Evolutionary conservation across 2,113 vertebrate species (phyloP), one percentile per base, ranked within the genome.

Genomic region (Phylloscopus trochiloides): DNA sequence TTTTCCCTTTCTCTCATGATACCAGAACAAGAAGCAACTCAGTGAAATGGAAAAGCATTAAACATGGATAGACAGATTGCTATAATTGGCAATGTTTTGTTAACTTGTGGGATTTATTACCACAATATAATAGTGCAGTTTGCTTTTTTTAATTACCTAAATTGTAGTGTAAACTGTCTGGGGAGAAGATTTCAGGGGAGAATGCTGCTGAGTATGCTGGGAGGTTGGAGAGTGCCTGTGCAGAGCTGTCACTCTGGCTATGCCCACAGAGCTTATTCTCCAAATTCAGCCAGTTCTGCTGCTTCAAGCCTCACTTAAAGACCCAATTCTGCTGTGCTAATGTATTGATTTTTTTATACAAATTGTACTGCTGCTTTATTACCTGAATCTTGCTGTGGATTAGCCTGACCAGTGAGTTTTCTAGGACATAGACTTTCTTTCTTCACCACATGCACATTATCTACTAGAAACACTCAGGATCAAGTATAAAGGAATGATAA

Each of bases 41-140:
- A 4, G 43, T 22, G 47, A 95, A 94, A 90, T 71, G 51, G 63
- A 75, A 93, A 70, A 88, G 50, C 91, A 70, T 83, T 90, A 91
- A 91, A 93, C 54, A 80, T 0, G 4, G 34, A 28, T n/a, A 88
- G 90, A 70, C 47, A 95, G 47, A 92, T 86, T 86, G 72, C 82
- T 93, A 55, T 92, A 96, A 96, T 83, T 96, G 85, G 59, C 31
- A 68, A 58, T n/a, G 71, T 91, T 96, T 96, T 93, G 94, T 96
- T 95, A 96, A 88, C 81, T 66, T 83, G 47, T 87, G 85, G 85
- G 79, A 52, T 31, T 90, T 75, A 72, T 13, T 94, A 72, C 80
- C 70, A 68, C 81, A 88, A 72, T 31, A 79, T 87, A 78, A 92
- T 70, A 76, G 62, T 7, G 9, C 45, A 14, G 26, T 83, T 90